Conservation (phyloP, 2,888 invertebrate genomes). For the Pilophorus perplexus region DNA sequence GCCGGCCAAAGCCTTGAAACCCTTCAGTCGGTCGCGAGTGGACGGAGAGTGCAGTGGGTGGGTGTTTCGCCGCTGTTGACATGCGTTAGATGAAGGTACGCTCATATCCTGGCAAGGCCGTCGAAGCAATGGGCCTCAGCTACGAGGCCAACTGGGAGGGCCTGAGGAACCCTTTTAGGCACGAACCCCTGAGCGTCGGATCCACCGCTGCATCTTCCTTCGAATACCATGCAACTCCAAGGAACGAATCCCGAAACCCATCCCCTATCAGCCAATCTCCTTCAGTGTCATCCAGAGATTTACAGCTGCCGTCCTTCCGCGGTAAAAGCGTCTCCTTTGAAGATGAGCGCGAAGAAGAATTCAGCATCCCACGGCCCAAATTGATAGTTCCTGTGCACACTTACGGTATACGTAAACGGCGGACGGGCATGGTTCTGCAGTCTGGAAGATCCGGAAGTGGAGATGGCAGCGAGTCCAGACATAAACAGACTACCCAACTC, state of each 20-base stretch:
- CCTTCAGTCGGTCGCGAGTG: slow-evolving; percentile 33
- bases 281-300: slow-evolving; percentile 13
- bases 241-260: neutral
- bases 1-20: neutral
- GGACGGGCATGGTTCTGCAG: slow-evolving; percentile 63
- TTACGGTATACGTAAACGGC: slow-evolving; percentile 73
- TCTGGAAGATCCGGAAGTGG: slow-evolving; percentile 43
- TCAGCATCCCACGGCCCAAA: slow-evolving; percentile 80
- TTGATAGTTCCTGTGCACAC: slow-evolving; percentile 86
- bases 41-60: slow-evolving; percentile 6
- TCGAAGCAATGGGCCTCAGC: slow-evolving; percentile 69
- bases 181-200: slow-evolving; percentile 32
- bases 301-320: slow-evolving; percentile 43
- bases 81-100: slow-evolving; percentile 69
- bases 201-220: slow-evolving; percentile 38
- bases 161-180: slow-evolving; percentile 43
- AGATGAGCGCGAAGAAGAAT: slow-evolving; percentile 55
- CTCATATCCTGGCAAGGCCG: slow-evolving; percentile 79
- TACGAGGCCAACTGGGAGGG: slow-evolving; percentile 85
- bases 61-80: neutral
- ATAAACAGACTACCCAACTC: slow-evolving; percentile 26
- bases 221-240: slow-evolving; percentile 41
- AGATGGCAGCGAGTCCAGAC: slow-evolving; percentile 20
- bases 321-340: slow-evolving; percentile 22
- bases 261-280: slow-evolving; percentile 1